Evolutionary conservation across 2,797 vertebrate genomes (phyloP), one percentile per base, ranked within the genome.

Genomic region (Acridotheres tristis): DNA sequence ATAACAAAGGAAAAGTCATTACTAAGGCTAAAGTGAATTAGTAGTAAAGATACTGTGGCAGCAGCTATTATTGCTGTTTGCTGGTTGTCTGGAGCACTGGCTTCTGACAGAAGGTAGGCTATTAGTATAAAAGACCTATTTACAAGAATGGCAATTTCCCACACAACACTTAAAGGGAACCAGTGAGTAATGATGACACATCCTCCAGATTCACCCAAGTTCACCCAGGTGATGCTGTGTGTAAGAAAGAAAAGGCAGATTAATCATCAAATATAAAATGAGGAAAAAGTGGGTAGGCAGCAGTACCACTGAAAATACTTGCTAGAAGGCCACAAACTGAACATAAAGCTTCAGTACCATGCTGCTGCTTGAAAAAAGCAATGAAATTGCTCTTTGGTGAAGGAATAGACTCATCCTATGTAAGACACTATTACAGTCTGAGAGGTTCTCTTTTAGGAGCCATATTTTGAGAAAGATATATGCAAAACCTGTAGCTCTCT

Each of bases 31-130:
- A 92, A 92, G 80, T 74, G 84, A 95, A 91, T 93, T 89, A 94
- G 55, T 85, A 97, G 58, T 66, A 77, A 95, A 95, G 47, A 55
- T 95, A 71, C 91, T 85, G 87, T 94, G 83, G 50, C n/a, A 96
- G 55, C 36, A 97, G 67, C 50, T 97, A 91, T 96, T 92, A 90
- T 34, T 90, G 77, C 48, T 66, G 80, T 82, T 97, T 96, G 90
- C 38, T 95, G 92, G 75, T 95, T 92, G 77, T 89, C 91, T 61
- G 79, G 55, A 93, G 94, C 88, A 93, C 74, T 95, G 78, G 47
- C 45, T 96, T 94, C 88, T 90, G 58, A 47, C 95, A 91, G 92
- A 78, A 97, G 97, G 65, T 88, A 89, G 85, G 53, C 53, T 88
- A 47, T 93, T 96, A 93, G 22, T 89, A 48, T 85, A 92, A 92